phyloP scores from a whole-genome alignment of 2,888 invertebrate genomes.

The Trissolcus brochymenae region DNA sequence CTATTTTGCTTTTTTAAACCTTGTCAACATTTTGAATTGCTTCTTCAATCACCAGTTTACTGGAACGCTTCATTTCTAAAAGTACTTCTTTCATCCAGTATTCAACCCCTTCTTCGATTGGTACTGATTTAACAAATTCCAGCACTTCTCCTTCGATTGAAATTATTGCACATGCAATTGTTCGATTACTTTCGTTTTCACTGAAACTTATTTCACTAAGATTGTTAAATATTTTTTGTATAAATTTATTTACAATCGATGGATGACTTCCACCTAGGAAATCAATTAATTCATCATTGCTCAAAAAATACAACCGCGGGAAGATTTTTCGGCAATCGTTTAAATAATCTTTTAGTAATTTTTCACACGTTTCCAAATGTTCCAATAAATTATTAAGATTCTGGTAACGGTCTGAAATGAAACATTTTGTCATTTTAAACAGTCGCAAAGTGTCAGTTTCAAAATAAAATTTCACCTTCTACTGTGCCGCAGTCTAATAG shows the following conservation, averaged over 20 bases:
- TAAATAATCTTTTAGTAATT: slow-evolving; percentile 92
- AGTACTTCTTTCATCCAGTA: slow-evolving; percentile 94
- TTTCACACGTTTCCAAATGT: slow-evolving; percentile 92
- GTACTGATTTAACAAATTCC: slow-evolving; percentile 85
- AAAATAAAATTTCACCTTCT: slow-evolving; percentile 62
- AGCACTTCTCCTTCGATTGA: slow-evolving; percentile 92
- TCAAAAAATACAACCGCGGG: slow-evolving; percentile 95
- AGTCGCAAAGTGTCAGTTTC: not conserved
- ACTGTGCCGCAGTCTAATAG: slow-evolving; percentile 88
- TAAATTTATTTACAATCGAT: slow-evolving; percentile 91
- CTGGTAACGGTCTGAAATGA: slow-evolving; percentile 80
- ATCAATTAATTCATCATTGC: slow-evolving; percentile 92
- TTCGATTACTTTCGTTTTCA: slow-evolving; percentile 82
- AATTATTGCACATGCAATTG: slow-evolving; percentile 87
- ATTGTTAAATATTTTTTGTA: slow-evolving; percentile 98
- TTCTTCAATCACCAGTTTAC: slow-evolving; percentile 89
- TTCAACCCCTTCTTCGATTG: slow-evolving; percentile 89
- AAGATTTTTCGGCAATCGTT: slow-evolving; percentile 92
- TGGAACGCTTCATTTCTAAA: slow-evolving; percentile 89
- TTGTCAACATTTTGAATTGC: slow-evolving; percentile 91
- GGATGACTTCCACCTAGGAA: slow-evolving; percentile 92
- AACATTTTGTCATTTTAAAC: not conserved
- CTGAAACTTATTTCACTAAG: slow-evolving; percentile 85
- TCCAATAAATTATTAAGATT: slow-evolving; percentile 85
- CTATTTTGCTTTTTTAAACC: slow-evolving; percentile 72